These are phyloP conservation scores for Poeciliopsis prolifica DNA, from an alignment of 2,113 vertebrate genomes.

Conservation along the genomic window DNA sequence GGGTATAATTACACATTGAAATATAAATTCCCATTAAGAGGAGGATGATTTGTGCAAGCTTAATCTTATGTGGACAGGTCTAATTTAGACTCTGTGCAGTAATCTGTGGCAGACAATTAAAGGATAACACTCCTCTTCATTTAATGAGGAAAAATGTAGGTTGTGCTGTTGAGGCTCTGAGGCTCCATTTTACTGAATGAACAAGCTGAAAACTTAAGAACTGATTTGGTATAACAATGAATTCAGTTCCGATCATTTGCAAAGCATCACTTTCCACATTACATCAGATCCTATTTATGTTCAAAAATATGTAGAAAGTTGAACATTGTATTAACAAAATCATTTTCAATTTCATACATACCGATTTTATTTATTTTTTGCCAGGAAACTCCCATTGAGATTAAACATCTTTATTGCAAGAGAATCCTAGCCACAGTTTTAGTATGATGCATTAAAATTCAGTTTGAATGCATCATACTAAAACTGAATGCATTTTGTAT, in stretches of 20 bases:
- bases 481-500: too few relatives aligned
- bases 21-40: constrained; percentile 47
- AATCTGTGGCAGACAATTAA: constrained; percentile 20
- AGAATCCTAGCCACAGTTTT: too few relatives aligned
- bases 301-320: neutral
- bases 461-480: too few relatives aligned
- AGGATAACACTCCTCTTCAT: constrained; percentile 17
- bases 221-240: neutral
- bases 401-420: too few relatives aligned
- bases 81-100: constrained; percentile 30
- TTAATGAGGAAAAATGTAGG: constrained; percentile 19
- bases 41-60: constrained; percentile 24
- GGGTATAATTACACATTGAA: constrained; percentile 53
- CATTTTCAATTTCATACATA: too few relatives aligned
- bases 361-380: too few relatives aligned
- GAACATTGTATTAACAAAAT: too few relatives aligned
- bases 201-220: constrained; percentile 5
- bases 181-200: constrained; percentile 1
- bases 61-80: constrained; percentile 32
- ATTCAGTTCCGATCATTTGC: neutral
- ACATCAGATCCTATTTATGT: neutral
- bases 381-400: too few relatives aligned
- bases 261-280: neutral
- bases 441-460: too few relatives aligned
- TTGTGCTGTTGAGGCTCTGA: neutral